Base-by-base conservation (phyloP, 2,113 vertebrate species). In the Corythornis cristatus region DNA sequence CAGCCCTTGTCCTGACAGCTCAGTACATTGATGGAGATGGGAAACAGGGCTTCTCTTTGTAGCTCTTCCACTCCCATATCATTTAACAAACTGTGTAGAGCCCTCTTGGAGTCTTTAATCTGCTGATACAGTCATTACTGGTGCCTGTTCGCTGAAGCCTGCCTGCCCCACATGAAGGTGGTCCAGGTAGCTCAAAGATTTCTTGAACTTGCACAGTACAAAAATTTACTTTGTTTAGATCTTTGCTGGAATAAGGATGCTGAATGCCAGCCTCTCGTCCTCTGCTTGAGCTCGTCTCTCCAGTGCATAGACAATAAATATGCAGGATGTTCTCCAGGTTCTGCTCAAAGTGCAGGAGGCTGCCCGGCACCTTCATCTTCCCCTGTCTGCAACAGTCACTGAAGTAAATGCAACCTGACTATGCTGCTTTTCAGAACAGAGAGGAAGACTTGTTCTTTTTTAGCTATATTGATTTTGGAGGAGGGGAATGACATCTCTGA, bases 181-280 rank as follows among this genome's bases (percentile, higher is more conserved):
- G 9, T 67, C 33, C 54, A 61, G 19, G 26, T 40, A 35, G 62
- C 48, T 67, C n/a, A 51, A 61, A 29, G 7, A 65, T 86, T 72
- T 48, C 54, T 70, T 76, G 35, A 86, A 35, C 18, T 61, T 86
- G 18, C 45, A n/a, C 17, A 45, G 45, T 26, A 65, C 45, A 83
- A 46, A 40, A 20, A 56, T 7, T n/a, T 72, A 22, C 33, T 87
- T 58, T 31, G 26, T 75, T 88, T 65, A 68, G n/a, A 90, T n/a
- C 45, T 83, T 20, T 0, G 1, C 1, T 57, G 56, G 18, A 9
- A 15, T 15, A 2, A 0, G n/a, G 28, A 8, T 68, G 66, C 33
- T 67, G 33, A 79, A 64, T 31, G 71, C 57, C 58, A 43, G 31
- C 31, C 18, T 74, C 60, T 43, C 46, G 73, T 65, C 9, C 2